Evolutionary conservation across 2,113 vertebrate species (phyloP), one percentile per base, ranked within the genome.

Genomic region (Heteronetta atricapilla): DNA sequence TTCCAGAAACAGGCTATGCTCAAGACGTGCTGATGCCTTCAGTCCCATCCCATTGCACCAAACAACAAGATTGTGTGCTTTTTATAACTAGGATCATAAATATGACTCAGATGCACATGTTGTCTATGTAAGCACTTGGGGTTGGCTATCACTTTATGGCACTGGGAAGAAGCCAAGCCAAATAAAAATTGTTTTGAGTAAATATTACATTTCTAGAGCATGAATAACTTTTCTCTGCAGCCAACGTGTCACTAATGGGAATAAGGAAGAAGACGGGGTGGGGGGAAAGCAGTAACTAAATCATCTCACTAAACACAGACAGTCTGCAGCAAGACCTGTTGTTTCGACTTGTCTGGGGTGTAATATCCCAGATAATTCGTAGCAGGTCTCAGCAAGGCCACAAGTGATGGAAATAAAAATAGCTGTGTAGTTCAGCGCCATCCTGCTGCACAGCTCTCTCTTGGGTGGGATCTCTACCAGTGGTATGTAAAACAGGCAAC

Each of bases 181-280:
- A 97, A 97, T 96, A 97, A 97, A 97, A 96, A 96, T 94, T 97
- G 96, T 97, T 96, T 97, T 96, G 96, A 96, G 95, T 97, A 95
- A 97, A 97, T 97, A 96, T 90, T 95, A 95, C 97, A 97, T 97
- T 98, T 97, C 95, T 97, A 86, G 73, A 96, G 95, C 90, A 97
- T 97, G 96, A 97, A 97, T 95, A 97, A 96, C 77, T 94, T 95
- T 93, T 94, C 93, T 96, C 92, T 93, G 72, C 92, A 96, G 97
- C 96, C 97, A 97, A 10, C 50, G 10, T 96, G 92, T 96, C 89
- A 85, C 97, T 94, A 95, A 81, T 95, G 97, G 96, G 95, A 97
- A 97, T 97, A 93, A 95, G 82, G 93, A 96, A 96, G 90, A 95
- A 81, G 93, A 91, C 13, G 4, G 83, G 94, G 88, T 82, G 91